A percentile compares a stretch with the other conserved stretches of the same genome.
Conservation (phyloP, 2,888 invertebrate species). For the Lithophane socia region DNA sequence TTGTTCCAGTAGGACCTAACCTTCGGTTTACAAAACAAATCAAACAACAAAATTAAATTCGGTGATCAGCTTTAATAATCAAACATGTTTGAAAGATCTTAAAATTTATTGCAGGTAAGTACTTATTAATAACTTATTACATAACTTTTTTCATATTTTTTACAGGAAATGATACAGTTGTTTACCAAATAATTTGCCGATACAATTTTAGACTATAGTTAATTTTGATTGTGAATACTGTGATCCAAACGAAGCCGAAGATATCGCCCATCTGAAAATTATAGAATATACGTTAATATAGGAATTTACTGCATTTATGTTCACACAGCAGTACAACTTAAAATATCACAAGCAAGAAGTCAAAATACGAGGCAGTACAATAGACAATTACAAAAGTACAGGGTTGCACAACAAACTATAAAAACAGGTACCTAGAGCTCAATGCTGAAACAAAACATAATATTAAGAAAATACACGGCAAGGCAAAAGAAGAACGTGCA, state of each 20-base stretch:
- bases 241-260: slow-evolving; percentile 36
- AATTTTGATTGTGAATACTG: slow-evolving; percentile 5
- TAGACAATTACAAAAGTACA: not conserved
- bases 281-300: slow-evolving; percentile 25
- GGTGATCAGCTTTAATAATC: slow-evolving; percentile 1
- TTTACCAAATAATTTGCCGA: not conserved
- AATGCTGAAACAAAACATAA: slow-evolving; percentile 26
- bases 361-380: slow-evolving; percentile 8
- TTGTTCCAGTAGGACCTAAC: not conserved
- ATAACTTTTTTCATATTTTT: not conserved
- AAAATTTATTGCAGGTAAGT: not conserved
- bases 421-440: not conserved
- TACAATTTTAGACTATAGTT: slow-evolving; percentile 1
- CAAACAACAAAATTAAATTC: slow-evolving; percentile 3
- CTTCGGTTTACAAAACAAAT: not conserved
- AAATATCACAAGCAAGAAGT: not conserved
- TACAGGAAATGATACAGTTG: not conserved
- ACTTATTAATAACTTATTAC: not conserved
- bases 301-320: not conserved
- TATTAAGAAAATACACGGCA: slow-evolving; percentile 4
- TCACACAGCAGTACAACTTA: slow-evolving; percentile 1
- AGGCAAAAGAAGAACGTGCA: slow-evolving; percentile 2
- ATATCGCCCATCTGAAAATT: slow-evolving; percentile 50
- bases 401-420: not conserved
- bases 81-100: not conserved